A percentile compares a stretch with the other conserved stretches of the same genome.
phyloP scores from a whole-genome alignment of 1,140 invertebrate species.

The Conus betulinus region DNA sequence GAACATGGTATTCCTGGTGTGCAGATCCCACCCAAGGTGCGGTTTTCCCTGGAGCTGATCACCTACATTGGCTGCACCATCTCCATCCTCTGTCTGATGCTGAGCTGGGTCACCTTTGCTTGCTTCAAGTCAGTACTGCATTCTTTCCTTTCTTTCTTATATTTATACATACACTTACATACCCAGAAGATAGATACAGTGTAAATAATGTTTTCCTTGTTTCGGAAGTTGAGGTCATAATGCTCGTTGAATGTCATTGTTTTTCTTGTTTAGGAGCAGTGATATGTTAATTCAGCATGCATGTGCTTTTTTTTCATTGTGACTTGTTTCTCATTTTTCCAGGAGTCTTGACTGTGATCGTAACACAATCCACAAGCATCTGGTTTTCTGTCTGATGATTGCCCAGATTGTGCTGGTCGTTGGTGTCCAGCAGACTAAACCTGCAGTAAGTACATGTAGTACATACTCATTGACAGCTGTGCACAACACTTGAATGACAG shows the following conservation, averaged over 20 bases:
- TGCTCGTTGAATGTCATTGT: too few species aligned
- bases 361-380: constrained; percentile 91
- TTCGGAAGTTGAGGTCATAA: too few species aligned
- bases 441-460: constrained; percentile 76
- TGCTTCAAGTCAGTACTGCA: constrained; percentile 81
- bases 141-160: neutral
- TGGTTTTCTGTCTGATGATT: constrained; percentile 89
- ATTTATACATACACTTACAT: too few species aligned
- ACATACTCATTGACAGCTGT: too few species aligned
- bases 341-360: constrained; percentile 84
- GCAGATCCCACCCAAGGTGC: constrained; percentile 77
- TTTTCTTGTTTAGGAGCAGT: too few species aligned
- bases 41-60: constrained; percentile 85
- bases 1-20: constrained; percentile 2
- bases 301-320: too few species aligned
- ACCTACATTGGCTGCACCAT: constrained; percentile 92
- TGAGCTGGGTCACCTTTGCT: constrained; percentile 90
- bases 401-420: constrained; percentile 94
- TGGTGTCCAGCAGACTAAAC: constrained; percentile 92
- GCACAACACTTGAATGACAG: too few species aligned
- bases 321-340: constrained; percentile 44
- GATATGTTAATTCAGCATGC: too few species aligned
- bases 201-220: too few species aligned
- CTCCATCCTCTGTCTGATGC: constrained; percentile 88
- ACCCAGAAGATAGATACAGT: too few species aligned